A percentile compares a stretch with the other conserved stretches of the same genome.
phyloP scores from a whole-genome alignment of 1,140 invertebrate genomes.

The Anastatus disparis region DNA sequence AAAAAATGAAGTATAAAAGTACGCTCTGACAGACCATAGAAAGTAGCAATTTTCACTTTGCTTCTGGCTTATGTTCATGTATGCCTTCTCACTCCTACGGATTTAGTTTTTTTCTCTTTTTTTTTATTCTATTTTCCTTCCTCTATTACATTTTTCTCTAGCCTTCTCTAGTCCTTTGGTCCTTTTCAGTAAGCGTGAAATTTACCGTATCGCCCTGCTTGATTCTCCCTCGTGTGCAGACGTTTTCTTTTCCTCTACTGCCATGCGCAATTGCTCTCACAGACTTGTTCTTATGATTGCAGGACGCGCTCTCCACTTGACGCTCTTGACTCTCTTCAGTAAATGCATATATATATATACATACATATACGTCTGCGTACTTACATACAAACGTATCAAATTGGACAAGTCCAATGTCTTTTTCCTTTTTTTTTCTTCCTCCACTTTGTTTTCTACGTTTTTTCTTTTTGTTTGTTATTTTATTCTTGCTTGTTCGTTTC shows the following conservation, averaged over 20 bases:
- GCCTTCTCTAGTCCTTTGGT: neutral
- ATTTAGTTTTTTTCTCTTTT: neutral
- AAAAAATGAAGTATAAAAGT: conserved; percentile 1
- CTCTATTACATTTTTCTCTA: neutral
- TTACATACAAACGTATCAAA: neutral
- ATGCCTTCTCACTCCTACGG: neutral
- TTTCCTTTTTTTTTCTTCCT: neutral
- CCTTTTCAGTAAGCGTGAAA: neutral
- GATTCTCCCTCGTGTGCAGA: neutral
- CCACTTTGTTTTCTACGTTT: neutral
- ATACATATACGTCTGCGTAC: neutral
- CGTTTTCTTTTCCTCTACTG: too few relatives aligned
- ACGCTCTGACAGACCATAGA: neutral
- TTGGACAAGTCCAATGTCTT: neutral
- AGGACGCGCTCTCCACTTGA: conserved; percentile 2
- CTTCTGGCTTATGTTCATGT: neutral
- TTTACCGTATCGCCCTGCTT: neutral
- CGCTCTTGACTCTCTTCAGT: neutral
- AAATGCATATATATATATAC: too few relatives aligned
- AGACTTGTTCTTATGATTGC: conserved; percentile 15
- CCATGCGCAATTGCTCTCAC: neutral
- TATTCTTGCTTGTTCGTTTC: too few relatives aligned
- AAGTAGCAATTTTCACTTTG: conserved; percentile 14
- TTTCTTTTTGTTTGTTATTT: neutral
- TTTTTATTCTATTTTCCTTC: neutral